A percentile compares a stretch with the other conserved stretches of the same genome.
phyloP scores from a whole-genome alignment of 2,113 vertebrate genomes.

The Dicrurus megarhynchus region DNA sequence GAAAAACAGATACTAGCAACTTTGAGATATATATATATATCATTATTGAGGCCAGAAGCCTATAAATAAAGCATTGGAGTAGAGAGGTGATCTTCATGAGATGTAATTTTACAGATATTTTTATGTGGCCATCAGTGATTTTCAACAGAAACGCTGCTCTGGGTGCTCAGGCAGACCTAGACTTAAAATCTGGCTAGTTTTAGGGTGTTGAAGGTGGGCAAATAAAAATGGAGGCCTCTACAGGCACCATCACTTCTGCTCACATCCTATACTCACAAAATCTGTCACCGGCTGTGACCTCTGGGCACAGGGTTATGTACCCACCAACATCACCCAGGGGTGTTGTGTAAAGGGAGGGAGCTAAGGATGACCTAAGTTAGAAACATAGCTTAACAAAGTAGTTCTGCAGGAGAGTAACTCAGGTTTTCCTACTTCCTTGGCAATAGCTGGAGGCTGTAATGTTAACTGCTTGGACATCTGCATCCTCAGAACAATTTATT shows the following conservation, averaged over 20 bases:
- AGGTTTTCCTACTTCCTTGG: conserved; percentile 68
- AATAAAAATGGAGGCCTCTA: neutral
- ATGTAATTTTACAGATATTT: neutral
- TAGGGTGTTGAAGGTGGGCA: neutral
- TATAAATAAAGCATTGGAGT: neutral
- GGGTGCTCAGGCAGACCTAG: neutral
- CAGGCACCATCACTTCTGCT: neutral
- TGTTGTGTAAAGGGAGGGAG: neutral
- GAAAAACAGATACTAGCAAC: neutral
- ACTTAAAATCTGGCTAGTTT: neutral
- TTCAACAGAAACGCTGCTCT: neutral
- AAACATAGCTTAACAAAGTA: conserved; percentile 25
- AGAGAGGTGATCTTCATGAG: neutral
- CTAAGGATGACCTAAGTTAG: conserved; percentile 13
- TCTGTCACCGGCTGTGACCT: neutral
- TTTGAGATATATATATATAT: neutral
- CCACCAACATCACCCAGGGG: neutral
- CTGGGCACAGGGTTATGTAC: neutral
- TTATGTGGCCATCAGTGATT: neutral
- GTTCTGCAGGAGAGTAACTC: conserved; percentile 48
- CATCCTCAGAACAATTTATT: conserved; percentile 65
- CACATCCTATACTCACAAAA: neutral
- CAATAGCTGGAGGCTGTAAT: conserved; percentile 9
- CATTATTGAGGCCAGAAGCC: neutral
- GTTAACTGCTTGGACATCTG: conserved; percentile 70